Conservation (phyloP, 2,113 vertebrate genomes). For the Campylomormyrus numenius region DNA sequence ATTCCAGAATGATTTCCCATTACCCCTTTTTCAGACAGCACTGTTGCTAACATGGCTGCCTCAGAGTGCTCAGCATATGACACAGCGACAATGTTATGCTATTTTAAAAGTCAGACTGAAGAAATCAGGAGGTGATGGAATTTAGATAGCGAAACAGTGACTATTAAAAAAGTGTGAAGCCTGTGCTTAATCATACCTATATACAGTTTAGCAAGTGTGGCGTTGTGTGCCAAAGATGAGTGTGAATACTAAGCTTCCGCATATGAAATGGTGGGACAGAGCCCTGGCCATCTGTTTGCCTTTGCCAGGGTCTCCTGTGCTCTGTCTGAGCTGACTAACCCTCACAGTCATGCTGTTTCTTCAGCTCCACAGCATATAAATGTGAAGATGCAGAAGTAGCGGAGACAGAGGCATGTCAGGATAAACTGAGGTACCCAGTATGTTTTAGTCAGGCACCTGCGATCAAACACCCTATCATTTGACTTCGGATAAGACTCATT, state of each 20-base stretch:
- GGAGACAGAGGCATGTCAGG: background rate
- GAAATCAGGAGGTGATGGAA: background rate
- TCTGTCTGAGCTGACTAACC: background rate
- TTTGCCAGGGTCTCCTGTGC: background rate
- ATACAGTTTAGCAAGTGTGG: background rate
- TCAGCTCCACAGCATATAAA: background rate
- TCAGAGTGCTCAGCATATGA: background rate
- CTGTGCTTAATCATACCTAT: background rate
- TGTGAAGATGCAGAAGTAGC: background rate
- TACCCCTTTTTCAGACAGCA: background rate
- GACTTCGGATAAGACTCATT: background rate
- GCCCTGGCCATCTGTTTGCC: background rate
- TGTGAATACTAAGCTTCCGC: background rate
- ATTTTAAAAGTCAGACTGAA: background rate
- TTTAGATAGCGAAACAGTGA: background rate
- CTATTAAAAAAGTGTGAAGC: background rate
- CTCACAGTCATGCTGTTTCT: background rate
- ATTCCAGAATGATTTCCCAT: background rate
- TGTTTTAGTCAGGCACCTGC: background rate
- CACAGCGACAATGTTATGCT: background rate
- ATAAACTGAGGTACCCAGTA: background rate
- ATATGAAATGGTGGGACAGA: background rate
- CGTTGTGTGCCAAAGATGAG: background rate
- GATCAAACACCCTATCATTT: background rate
- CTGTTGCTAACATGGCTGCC: background rate